phyloP scores from a whole-genome alignment of 1,140 invertebrate genomes.

The Reticulitermes speratus region DNA sequence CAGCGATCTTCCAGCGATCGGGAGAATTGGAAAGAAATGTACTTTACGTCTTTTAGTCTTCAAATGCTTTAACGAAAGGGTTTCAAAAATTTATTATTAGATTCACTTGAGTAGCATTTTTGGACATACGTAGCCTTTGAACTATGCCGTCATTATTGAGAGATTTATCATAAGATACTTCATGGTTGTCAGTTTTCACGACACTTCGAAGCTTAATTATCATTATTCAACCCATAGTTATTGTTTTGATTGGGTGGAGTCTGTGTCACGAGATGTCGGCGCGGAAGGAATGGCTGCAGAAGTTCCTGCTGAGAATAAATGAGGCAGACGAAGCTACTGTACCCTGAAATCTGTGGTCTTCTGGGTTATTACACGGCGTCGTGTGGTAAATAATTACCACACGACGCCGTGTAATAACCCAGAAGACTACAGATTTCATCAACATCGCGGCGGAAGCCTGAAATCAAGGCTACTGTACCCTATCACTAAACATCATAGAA shows the following conservation, averaged over 20 bases:
- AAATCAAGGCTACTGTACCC: no score
- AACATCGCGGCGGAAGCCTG: no score
- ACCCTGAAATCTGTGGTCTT: no score
- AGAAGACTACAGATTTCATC: no score
- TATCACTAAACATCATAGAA: no score
- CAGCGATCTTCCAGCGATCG: no score
- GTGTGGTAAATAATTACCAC: no score
- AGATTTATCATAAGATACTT: background rate
- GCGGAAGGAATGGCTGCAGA: background rate
- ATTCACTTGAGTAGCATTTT: background rate
- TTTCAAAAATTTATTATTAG: background rate
- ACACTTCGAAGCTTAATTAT: background rate
- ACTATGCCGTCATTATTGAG: background rate
- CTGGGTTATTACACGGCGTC: no score
- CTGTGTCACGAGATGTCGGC: background rate
- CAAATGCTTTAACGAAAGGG: no score
- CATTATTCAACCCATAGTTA: background rate
- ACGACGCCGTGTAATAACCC: no score
- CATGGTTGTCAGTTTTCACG: background rate
- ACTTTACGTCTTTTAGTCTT: no score
- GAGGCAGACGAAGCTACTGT: background rate
- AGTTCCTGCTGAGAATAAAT: background rate
- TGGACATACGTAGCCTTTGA: background rate
- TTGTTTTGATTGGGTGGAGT: background rate
- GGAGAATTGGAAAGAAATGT: no score